These are phyloP conservation scores for Contarinia nasturtii DNA, from an alignment of 1,140 invertebrate species.

Conservation along the genomic window DNA sequence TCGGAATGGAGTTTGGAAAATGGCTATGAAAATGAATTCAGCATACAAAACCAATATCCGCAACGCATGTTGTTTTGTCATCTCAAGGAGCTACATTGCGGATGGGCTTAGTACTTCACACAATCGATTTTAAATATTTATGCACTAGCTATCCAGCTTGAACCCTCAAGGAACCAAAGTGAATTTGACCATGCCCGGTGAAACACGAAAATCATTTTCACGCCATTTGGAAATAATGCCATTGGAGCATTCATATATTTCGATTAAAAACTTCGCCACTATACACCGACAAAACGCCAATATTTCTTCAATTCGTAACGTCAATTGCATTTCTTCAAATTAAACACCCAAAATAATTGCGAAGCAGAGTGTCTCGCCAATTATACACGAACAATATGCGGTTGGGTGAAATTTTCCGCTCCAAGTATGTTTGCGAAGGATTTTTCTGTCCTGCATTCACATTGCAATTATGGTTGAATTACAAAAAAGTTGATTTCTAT, in stretches of 20 bases:
- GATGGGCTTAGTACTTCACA: slow-evolving; percentile 30
- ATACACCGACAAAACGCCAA: slow-evolving; percentile 26
- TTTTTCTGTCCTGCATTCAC: too few relatives aligned
- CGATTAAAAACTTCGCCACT: slow-evolving; percentile 29
- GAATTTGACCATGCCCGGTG: background rate
- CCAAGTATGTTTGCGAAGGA: slow-evolving; percentile 37
- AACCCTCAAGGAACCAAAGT: slow-evolving; percentile 44
- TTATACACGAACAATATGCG: slow-evolving; percentile 31
- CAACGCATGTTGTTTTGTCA: too few relatives aligned
- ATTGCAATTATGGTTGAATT: background rate
- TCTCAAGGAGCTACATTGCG: too few relatives aligned
- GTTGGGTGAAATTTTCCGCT: slow-evolving; percentile 42
- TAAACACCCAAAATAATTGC: slow-evolving; percentile 41
- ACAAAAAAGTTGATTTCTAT: too few relatives aligned
- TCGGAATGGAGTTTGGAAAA: too few relatives aligned
- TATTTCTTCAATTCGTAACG: slow-evolving; percentile 38
- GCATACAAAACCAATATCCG: too few relatives aligned
- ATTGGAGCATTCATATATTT: slow-evolving; percentile 31
- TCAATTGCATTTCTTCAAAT: slow-evolving; percentile 35
- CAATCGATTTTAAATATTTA: slow-evolving; percentile 40
- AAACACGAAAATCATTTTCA: background rate
- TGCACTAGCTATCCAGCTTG: too few relatives aligned
- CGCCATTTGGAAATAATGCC: background rate
- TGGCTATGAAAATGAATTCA: too few relatives aligned
- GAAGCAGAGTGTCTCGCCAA: slow-evolving; percentile 43